Base-by-base conservation (phyloP, 2,113 vertebrate species). In the Eupsittula cactorum region DNA sequence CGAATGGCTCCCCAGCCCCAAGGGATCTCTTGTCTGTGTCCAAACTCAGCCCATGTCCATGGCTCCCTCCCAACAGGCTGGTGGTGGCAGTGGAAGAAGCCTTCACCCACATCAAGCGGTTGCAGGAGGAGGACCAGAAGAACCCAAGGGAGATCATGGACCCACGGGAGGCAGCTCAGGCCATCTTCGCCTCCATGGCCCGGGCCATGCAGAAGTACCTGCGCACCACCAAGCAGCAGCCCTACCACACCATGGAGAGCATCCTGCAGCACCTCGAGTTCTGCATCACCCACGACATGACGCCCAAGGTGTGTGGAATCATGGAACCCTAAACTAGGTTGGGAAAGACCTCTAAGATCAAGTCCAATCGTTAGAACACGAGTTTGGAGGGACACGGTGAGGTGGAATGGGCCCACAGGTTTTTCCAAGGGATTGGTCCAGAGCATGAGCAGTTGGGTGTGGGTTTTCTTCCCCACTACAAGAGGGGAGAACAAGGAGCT, bases 271-370 rank as follows among this genome's bases (percentile, higher is more conserved):
- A 99, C 97, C 98, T 99, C 14, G 99, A 99, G 96, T 99, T 99
- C 98, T 99, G 99, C 98, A 99, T 99, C 98, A 99, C 99, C 0
- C 99, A 99, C 7, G 99, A 99, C 98, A 99, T 99, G 99, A 99
- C 99, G 0, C 99, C 99, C 88, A 99, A 99, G 98, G 99, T 99
- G 49, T 0, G 10, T 0, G 3, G 14, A 35, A 3, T 24, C 57
- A 24, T 10, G 21, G 57, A 10, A 59, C 15, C 57, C 14, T 10
- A 24, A 59, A 23, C 33, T 7, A 35, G 57, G 57, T 35, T 59
- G 55, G 55, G 33, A 35, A 59, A 35, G 33, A 24, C 13, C 33
- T 35, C 15, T 24, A 16, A 35, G 57, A 3, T 24, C 57, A 59
- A 59, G 57, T 35, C 33, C 57, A 24, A 3, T 21, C 9, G 1